Evolutionary conservation across 2,113 vertebrate species (phyloP).

Genomic region (Pteruthius melanotis): DNA sequence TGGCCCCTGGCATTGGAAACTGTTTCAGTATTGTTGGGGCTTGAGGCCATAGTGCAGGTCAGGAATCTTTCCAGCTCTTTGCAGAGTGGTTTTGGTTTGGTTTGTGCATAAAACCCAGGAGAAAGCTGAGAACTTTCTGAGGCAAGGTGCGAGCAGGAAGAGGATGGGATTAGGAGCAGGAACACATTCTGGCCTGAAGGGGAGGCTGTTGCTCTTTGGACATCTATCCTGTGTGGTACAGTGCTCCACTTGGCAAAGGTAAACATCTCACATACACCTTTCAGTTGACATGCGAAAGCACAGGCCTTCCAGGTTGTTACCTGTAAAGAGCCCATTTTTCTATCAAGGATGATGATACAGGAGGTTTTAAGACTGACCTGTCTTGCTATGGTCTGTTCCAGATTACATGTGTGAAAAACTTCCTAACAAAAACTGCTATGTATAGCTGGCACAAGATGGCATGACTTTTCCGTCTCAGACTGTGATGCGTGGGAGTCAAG

Average conservation of each 20-base stretch:
- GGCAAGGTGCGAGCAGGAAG: neutral
- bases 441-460: neutral
- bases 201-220: neutral
- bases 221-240: neutral
- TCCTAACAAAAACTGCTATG: neutral
- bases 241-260: neutral
- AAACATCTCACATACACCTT: neutral
- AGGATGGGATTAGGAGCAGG: neutral
- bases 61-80: neutral
- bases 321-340: neutral
- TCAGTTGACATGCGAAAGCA: neutral
- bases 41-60: neutral
- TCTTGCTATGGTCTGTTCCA: neutral
- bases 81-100: neutral
- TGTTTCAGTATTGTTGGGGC: rapidly evolving
- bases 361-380: neutral
- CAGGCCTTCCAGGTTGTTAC: neutral
- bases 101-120: neutral
- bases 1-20: neutral
- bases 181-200: neutral
- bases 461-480: neutral
- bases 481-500: neutral
- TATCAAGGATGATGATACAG: neutral
- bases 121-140: neutral
- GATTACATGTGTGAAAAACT: neutral